Conservation (phyloP, 2,113 vertebrate species). For the Python bivittatus region DNA sequence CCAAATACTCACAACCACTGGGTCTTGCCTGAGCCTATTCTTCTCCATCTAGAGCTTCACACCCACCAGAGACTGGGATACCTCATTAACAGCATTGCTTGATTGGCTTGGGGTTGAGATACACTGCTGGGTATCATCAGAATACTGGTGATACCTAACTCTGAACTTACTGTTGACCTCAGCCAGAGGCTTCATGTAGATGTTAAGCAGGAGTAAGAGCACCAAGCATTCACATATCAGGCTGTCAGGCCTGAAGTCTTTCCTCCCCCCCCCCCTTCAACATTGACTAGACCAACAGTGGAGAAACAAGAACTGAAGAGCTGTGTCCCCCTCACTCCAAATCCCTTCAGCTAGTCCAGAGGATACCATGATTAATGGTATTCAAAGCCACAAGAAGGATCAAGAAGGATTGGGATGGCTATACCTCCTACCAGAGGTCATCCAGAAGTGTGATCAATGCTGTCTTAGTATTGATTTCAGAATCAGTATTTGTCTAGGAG, state of each 20-base stretch:
- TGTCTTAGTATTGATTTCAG: too few relatives aligned
- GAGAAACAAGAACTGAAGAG: not conserved
- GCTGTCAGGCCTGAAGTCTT: not conserved
- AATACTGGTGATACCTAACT: not conserved
- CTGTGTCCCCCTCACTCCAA: too few relatives aligned
- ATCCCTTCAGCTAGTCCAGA: too few relatives aligned
- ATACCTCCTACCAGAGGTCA: too few relatives aligned
- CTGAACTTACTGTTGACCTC: not conserved
- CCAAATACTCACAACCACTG: not conserved
- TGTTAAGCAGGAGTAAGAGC: not conserved
- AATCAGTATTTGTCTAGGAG: too few relatives aligned
- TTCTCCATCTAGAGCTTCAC: not conserved
- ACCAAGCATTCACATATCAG: not conserved
- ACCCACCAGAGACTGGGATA: not conserved
- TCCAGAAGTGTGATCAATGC: too few relatives aligned
- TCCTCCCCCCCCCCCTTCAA: not conserved
- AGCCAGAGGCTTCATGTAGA: not conserved
- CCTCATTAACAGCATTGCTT: not conserved
- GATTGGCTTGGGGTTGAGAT: not conserved
- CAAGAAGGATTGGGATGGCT: too few relatives aligned
- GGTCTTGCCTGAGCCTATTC: not conserved
- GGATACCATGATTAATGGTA: too few relatives aligned
- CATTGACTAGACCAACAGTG: not conserved
- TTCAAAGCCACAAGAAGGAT: too few relatives aligned
- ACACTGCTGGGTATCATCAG: not conserved